phyloP scores from a whole-genome alignment of 2,113 vertebrate genomes.

The Onychostoma macrolepis region DNA sequence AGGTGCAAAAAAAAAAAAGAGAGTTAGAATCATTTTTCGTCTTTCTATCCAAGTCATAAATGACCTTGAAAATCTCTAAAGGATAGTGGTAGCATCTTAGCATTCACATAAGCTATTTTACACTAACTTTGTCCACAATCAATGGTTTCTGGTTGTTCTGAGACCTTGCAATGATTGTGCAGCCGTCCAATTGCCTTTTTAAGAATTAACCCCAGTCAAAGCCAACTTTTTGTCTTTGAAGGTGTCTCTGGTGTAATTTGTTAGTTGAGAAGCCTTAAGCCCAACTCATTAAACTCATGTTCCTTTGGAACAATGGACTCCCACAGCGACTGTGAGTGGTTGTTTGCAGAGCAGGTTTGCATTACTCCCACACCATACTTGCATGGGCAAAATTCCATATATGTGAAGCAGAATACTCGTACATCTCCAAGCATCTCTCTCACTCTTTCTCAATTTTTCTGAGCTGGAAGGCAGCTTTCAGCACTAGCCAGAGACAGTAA shows the following conservation, averaged over 20 bases:
- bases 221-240: not conserved
- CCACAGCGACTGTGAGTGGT: conserved; percentile 23
- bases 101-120: not conserved
- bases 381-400: not conserved
- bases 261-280: not conserved
- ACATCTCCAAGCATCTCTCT: conserved; percentile 4
- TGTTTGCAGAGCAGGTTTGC: conserved; percentile 5
- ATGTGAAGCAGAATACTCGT: conserved; percentile 2
- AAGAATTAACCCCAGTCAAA: not conserved
- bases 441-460: not conserved
- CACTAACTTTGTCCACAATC: not conserved
- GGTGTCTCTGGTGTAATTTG: not conserved
- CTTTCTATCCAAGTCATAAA: not conserved
- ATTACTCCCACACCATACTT: conserved; percentile 25
- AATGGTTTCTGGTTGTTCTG: not conserved
- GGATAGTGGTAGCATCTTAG: not conserved
- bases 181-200: not conserved
- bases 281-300: conserved; percentile 28
- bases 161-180: not conserved
- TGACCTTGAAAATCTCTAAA: conserved; percentile 22
- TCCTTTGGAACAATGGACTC: conserved; percentile 24
- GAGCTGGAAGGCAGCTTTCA: not conserved
- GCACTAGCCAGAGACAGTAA: not conserved
- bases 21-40: not conserved
- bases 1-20: not conserved